These are phyloP conservation scores for Nebria brevicollis DNA, from an alignment of 2,888 invertebrate species.

Conservation along the genomic window DNA sequence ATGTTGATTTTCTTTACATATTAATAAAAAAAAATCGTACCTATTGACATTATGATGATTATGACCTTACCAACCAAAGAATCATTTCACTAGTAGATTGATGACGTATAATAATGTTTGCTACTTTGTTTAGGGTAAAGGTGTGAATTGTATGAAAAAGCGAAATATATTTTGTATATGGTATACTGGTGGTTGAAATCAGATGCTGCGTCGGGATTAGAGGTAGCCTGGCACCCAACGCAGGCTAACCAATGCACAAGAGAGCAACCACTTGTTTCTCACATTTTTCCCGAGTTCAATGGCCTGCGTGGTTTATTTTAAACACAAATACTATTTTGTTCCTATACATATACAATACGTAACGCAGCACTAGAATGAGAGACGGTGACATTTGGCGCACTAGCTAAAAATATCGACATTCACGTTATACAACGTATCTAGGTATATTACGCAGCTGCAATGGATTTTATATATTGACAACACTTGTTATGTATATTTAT, in stretches of 20 bases:
- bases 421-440: background rate
- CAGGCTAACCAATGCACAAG: background rate
- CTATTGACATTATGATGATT: too few relatives aligned
- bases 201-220: background rate
- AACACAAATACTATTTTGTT: background rate
- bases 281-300: slow-evolving; percentile 44
- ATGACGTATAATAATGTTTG: too few relatives aligned
- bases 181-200: background rate
- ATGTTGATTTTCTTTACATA: too few relatives aligned
- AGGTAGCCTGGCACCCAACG: slow-evolving; percentile 2
- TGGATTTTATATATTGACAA: background rate
- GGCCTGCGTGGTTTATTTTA: slow-evolving; percentile 32
- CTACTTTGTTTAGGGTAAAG: too few relatives aligned
- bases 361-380: background rate
- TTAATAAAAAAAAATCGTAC: too few relatives aligned
- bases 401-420: background rate
- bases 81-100: too few relatives aligned
- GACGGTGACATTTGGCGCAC: background rate
- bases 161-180: background rate
- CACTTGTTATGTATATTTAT: background rate
- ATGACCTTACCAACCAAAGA: too few relatives aligned
- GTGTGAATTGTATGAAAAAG: too few relatives aligned
- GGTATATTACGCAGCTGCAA: background rate
- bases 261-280: slow-evolving; percentile 39
- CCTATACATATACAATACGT: background rate